Percentiles rank a stretch among this genome's conserved stretches.
phyloP scores from a whole-genome alignment of 2,888 invertebrate species.

The Ceraclea dissimilis region DNA sequence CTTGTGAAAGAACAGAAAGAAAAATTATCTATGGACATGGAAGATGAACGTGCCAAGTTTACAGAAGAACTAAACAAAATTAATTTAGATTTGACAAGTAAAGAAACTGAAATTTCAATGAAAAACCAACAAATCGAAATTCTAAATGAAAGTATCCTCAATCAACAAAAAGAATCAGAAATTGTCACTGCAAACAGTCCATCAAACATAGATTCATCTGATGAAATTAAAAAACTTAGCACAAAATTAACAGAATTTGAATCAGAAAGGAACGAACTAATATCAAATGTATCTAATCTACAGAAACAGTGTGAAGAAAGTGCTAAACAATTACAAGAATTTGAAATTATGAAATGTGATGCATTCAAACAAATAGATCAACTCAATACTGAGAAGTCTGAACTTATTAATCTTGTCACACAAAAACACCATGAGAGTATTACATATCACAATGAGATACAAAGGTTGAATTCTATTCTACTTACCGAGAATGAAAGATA shows the following conservation, averaged over 20 bases:
- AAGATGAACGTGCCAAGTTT: not conserved
- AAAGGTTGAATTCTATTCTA: constrained; percentile 59
- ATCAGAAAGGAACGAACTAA: constrained; percentile 12
- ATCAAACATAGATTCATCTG: not conserved
- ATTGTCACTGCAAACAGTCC: not conserved
- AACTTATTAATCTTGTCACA: constrained; percentile 65
- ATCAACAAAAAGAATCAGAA: constrained; percentile 1
- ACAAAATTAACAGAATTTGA: constrained; percentile 21
- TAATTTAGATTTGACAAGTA: not conserved
- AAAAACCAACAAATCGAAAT: constrained; percentile 28
- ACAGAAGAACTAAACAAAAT: not conserved
- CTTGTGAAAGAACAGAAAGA: constrained; percentile 30
- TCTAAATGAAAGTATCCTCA: constrained; percentile 32
- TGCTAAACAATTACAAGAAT: constrained; percentile 6
- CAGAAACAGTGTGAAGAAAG: constrained; percentile 7
- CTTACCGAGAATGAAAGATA: constrained; percentile 44
- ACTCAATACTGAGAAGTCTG: constrained; percentile 53
- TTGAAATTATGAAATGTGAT: constrained; percentile 18
- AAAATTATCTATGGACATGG: constrained; percentile 33
- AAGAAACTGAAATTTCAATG: not conserved
- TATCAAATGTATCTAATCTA: constrained; percentile 1
- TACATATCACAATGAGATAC: constrained; percentile 79
- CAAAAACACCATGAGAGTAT: constrained; percentile 80
- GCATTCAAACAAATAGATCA: constrained; percentile 28
- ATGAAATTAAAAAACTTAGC: not conserved